phyloP scores from a whole-genome alignment of 2,888 invertebrate genomes.

The Xanthorhoe designata region DNA sequence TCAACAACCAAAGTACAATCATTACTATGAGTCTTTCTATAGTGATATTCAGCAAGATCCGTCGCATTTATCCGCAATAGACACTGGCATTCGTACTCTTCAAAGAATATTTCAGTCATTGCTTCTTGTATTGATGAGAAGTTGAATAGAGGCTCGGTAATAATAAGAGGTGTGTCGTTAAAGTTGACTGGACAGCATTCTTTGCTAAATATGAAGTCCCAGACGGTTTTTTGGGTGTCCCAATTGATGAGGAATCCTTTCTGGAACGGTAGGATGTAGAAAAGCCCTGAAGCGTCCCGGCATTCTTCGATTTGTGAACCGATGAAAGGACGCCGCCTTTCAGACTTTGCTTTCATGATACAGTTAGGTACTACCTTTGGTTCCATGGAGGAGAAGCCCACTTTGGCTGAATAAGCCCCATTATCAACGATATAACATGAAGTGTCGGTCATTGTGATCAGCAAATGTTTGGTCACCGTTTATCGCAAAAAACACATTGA shows the following conservation, averaged over 20 bases:
- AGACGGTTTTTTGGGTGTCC: conserved; percentile 97
- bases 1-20: conserved; percentile 94
- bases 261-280: conserved; percentile 96
- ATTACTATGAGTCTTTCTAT: conserved; percentile 83
- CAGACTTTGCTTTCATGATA: conserved; percentile 99
- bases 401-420: conserved; percentile 94
- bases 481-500: conserved; percentile 5
- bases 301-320: conserved; percentile 98
- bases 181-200: conserved; percentile 92
- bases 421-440: conserved; percentile 92
- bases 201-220: conserved; percentile 96
- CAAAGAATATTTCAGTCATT: conserved; percentile 98
- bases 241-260: conserved; percentile 98
- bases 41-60: conserved; percentile 91
- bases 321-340: conserved; percentile 96
- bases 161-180: conserved; percentile 89
- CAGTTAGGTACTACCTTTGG: conserved; percentile 95
- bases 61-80: conserved; percentile 92
- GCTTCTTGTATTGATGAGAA: conserved; percentile 97
- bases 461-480: conserved; percentile 53
- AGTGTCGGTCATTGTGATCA: conserved; percentile 67
- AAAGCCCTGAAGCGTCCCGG: conserved; percentile 97
- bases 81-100: conserved; percentile 96
- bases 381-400: conserved; percentile 90
- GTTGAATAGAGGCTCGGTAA: conserved; percentile 98